A percentile compares a stretch with the other conserved stretches of the same genome.
Conservation (phyloP, 35 echinoderm and acorn worm species). For the Anneissia japonica region DNA sequence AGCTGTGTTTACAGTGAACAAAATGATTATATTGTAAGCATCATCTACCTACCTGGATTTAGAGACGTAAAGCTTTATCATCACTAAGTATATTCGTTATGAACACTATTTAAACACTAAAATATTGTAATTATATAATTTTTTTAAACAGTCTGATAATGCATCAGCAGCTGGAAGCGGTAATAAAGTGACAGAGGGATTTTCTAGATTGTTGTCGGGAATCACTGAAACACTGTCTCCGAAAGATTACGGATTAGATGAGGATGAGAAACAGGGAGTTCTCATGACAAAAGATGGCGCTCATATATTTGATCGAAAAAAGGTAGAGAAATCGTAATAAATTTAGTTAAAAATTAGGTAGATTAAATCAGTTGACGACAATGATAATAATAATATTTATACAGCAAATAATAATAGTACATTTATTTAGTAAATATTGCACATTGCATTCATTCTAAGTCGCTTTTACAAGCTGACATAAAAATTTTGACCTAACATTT, state of each 20-base stretch:
- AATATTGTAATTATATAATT: no score
- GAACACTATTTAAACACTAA: no score
- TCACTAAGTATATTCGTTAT: no score
- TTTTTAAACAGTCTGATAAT: slow-evolving; percentile 23
- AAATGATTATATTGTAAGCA: no score
- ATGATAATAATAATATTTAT: background rate
- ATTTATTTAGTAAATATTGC: background rate
- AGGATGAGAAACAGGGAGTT: slow-evolving; percentile 27
- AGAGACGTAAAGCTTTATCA: no score
- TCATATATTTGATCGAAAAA: slow-evolving; percentile 70
- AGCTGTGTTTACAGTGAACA: no score
- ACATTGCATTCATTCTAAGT: background rate
- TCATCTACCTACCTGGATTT: no score
- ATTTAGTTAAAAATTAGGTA: background rate
- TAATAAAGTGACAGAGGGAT: slow-evolving; percentile 50
- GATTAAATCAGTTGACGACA: background rate
- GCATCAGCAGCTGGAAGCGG: slow-evolving; percentile 8
- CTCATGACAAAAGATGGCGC: slow-evolving; percentile 23
- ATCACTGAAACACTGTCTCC: slow-evolving; percentile 60
- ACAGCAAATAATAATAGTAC: background rate
- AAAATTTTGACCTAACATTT: background rate
- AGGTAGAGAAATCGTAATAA: no score
- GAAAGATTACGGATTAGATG: background rate
- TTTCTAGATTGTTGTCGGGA: slow-evolving; percentile 53
- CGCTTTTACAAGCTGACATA: background rate